phyloP scores from a whole-genome alignment of 2,113 vertebrate genomes.

The Pseudopipra pipra region DNA sequence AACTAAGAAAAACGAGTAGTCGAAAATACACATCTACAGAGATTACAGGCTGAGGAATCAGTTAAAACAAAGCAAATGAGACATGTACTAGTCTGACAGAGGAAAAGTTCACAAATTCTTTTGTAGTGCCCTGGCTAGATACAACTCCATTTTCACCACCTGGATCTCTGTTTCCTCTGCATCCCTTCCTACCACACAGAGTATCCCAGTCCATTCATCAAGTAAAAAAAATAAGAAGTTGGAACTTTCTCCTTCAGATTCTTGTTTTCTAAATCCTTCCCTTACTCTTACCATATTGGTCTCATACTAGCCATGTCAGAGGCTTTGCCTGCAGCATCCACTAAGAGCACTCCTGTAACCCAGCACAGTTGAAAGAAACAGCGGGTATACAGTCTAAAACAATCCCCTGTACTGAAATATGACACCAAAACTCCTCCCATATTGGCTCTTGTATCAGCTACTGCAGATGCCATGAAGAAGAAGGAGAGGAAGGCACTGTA shows the following conservation, averaged over 20 bases:
- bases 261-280: not conserved
- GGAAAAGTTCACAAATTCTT: not conserved
- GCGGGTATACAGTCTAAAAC: not conserved
- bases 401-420: not conserved
- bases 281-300: not conserved
- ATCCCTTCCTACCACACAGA: not conserved
- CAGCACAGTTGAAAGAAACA: not conserved
- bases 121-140: not conserved
- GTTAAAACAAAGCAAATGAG: not conserved
- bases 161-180: not conserved
- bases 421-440: not conserved
- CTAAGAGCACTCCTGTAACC: not conserved
- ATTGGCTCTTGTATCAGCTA: not conserved
- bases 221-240: not conserved
- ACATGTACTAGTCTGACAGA: too few relatives aligned
- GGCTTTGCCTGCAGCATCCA: not conserved
- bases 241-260: not conserved
- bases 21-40: not conserved
- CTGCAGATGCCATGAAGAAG: not conserved
- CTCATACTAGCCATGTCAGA: not conserved
- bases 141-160: accelerated
- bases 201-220: not conserved
- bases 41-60: not conserved
- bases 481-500: not conserved
- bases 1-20: not conserved